Percentiles rank a stretch among this genome's conserved stretches.
Conservation (phyloP, 2,113 vertebrate genomes). For the Sprattus sprattus region DNA sequence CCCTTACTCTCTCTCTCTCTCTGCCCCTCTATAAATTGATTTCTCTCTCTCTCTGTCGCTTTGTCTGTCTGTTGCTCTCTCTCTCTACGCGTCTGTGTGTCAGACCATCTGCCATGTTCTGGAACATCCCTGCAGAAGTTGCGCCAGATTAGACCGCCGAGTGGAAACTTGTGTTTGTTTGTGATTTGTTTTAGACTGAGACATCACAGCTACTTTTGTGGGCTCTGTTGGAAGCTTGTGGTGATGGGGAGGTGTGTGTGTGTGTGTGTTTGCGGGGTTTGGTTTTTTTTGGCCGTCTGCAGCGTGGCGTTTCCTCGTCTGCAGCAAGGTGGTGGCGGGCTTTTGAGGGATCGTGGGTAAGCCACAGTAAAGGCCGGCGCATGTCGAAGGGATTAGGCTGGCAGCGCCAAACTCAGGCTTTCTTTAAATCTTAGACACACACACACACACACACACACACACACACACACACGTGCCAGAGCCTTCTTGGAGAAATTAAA, state of each 20-base stretch:
- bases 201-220: constrained; percentile 8
- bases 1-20: not conserved
- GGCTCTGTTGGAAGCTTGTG: not conserved
- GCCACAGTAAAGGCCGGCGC: constrained; percentile 24
- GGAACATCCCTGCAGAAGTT: not conserved
- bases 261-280: no score
- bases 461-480: not conserved
- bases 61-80: not conserved
- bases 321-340: constrained; percentile 23
- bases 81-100: not conserved
- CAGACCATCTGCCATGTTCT: constrained; percentile 23
- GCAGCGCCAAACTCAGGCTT: not conserved
- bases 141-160: not conserved
- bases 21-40: no score
- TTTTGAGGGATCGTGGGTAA: constrained; percentile 19
- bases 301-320: not conserved
- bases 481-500: not conserved
- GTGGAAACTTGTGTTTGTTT: not conserved
- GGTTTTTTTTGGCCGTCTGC: not conserved
- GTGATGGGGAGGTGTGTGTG: no score
- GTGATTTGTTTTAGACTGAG: constrained; percentile 18
- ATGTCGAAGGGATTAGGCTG: constrained; percentile 25
- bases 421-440: not conserved
- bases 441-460: constrained; percentile 2
- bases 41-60: not conserved